These are phyloP conservation scores for Aplysia californica DNA, from an alignment of 1,140 invertebrate species.

Conservation along the genomic window DNA sequence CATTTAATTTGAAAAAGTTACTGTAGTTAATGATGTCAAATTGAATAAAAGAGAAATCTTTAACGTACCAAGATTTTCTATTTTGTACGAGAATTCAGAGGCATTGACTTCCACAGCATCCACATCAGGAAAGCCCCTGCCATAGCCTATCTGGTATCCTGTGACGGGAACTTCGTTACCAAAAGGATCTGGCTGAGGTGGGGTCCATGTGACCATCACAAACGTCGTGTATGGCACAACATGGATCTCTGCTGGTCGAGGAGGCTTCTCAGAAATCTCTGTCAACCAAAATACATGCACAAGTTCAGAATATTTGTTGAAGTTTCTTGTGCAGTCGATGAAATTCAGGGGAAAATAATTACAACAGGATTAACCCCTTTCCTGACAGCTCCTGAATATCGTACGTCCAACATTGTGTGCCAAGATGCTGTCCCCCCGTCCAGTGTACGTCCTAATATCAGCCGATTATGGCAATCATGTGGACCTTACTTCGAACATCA, in stretches of 20 bases:
- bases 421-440: too few relatives aligned
- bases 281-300: background rate
- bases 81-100: conserved; percentile 11
- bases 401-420: too few relatives aligned
- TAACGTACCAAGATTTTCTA: conserved; percentile 21
- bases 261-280: conserved; percentile 2
- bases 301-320: background rate
- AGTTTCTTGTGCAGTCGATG: background rate
- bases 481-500: too few relatives aligned
- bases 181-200: background rate
- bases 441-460: too few relatives aligned
- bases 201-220: conserved; percentile 17
- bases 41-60: too few relatives aligned
- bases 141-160: conserved; percentile 32
- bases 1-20: too few relatives aligned
- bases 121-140: conserved; percentile 31
- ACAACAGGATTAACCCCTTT: background rate
- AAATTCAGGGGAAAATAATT: background rate
- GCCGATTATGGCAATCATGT: too few relatives aligned
- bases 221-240: conserved; percentile 17
- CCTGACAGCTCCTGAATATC: too few relatives aligned
- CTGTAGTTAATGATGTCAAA: too few relatives aligned
- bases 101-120: conserved; percentile 17
- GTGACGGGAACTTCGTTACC: background rate
- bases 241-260: conserved; percentile 17